Base-by-base conservation (phyloP, 2,888 invertebrate species). In the Dendrolimus pini region DNA sequence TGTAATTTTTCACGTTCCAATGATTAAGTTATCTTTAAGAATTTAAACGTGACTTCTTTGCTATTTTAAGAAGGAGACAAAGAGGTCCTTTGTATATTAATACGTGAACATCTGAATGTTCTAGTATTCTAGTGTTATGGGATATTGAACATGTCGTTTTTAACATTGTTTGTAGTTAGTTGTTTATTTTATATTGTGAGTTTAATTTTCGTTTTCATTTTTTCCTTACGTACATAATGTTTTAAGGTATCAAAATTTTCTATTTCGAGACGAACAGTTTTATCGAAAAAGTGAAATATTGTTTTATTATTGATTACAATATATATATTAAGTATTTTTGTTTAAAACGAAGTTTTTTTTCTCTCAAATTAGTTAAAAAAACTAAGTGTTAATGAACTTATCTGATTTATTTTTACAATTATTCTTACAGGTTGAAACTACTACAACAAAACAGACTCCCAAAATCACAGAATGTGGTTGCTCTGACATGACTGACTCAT, bases 181-280 rank as follows among this genome's bases (percentile, higher is more conserved):
- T 69, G 68, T 7, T 56, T 70, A 53, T 60, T 77, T 59, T 76
- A 66, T 56, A 62, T 70, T 58, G 77, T 78, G 69, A 77, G 78
- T 77, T 59, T 70, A 41, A 61, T 65, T 62, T 64, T 67, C 56
- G 56, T 63, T 59, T 66, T 64, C 59, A 59, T 63, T 58, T 58
- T 59, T 42, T 52, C 59, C 58, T 56, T 66, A 8, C 7, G 54
- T 42, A 57, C 42, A 47, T 12, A 47, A 3, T 47, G 47, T 30
- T 10, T 47, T 47, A 47, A 47, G 47, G 47, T 47, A 47, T 47
- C 30, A 30, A 3, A 30, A 30, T 30, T 30, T 30, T 30, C 30
- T 30, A 30, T 30, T 30, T 30, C 30, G 30, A 30, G 30, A 30
- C 30, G 30, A 30, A 30, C 30, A 6, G 30, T 30, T 30, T 30